A percentile compares a stretch with the other conserved stretches of the same genome.
Evolutionary conservation across 2,888 invertebrate genomes (phyloP).

Genomic region (Hirtodrosophila duncani): DNA sequence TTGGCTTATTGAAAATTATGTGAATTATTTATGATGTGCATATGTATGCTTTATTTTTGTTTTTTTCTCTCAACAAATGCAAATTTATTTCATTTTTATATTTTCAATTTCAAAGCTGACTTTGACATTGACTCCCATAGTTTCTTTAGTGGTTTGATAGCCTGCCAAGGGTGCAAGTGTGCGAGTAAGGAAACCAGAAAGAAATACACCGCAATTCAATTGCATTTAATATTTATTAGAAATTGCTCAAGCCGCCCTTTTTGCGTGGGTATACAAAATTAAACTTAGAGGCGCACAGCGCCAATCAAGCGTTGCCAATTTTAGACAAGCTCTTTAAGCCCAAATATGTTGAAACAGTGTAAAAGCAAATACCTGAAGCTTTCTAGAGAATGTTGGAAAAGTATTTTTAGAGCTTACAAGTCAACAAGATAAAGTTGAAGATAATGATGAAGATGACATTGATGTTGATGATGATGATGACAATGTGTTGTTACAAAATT

Average conservation of each 20-base stretch:
- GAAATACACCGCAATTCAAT: constrained; percentile 59
- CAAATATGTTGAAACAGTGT: too few species aligned
- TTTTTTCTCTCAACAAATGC: constrained; percentile 1
- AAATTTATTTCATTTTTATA: constrained; percentile 10
- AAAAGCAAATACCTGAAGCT: too few species aligned
- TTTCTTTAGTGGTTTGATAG: background rate
- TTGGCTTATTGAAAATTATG: constrained; percentile 36
- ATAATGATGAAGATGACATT: too few species aligned
- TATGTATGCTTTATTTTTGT: constrained; percentile 30
- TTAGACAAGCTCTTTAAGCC: too few species aligned
- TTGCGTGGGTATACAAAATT: too few species aligned
- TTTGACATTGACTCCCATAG: constrained; percentile 24
- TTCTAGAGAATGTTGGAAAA: too few species aligned
- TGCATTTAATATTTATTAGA: constrained; percentile 64
- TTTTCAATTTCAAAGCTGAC: background rate
- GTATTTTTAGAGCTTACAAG: too few species aligned
- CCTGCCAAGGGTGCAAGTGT: background rate
- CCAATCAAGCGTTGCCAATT: too few species aligned
- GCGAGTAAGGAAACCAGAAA: constrained; percentile 2
- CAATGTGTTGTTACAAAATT: too few species aligned
- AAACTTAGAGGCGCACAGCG: background rate
- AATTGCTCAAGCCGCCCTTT: constrained; percentile 4
- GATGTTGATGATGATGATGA: too few species aligned
- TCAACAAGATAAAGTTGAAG: too few species aligned
- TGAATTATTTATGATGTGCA: constrained; percentile 52